These are phyloP conservation scores for Micrasema minimum DNA, from an alignment of 1,140 invertebrate genomes.

Conservation along the genomic window DNA sequence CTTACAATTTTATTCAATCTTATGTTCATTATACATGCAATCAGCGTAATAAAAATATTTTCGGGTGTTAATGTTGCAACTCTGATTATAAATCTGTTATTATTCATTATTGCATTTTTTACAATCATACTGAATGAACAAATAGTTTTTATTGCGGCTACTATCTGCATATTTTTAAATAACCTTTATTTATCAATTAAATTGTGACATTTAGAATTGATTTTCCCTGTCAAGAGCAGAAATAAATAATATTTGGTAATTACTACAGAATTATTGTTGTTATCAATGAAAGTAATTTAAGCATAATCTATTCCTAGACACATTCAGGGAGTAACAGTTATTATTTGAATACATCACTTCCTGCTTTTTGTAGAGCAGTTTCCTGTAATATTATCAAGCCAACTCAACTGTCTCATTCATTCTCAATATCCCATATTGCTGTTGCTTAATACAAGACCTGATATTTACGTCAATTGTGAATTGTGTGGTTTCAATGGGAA, in stretches of 20 bases:
- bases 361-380: slow-evolving; percentile 40
- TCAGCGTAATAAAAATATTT: slow-evolving; percentile 6
- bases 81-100: neutral
- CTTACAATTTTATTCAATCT: slow-evolving; percentile 11
- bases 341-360: slow-evolving; percentile 41
- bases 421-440: slow-evolving; percentile 19
- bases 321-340: slow-evolving; percentile 27
- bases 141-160: neutral
- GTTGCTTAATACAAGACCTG: slow-evolving; percentile 15
- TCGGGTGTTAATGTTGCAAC: slow-evolving; percentile 8
- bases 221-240: neutral
- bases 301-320: slow-evolving; percentile 26
- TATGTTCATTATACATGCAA: neutral
- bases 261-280: neutral
- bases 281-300: slow-evolving; percentile 14
- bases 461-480: slow-evolving; percentile 17
- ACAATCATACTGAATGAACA: slow-evolving; percentile 4
- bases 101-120: slow-evolving; percentile 9
- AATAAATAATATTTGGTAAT: neutral
- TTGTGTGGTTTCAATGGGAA: slow-evolving; percentile 12
- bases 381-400: slow-evolving; percentile 40
- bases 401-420: slow-evolving; percentile 30
- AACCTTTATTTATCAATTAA: slow-evolving; percentile 2
- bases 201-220: neutral
- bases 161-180: neutral